These are phyloP conservation scores for Etheostoma perlongum DNA, from an alignment of 2,797 vertebrate species.

Conservation along the genomic window DNA sequence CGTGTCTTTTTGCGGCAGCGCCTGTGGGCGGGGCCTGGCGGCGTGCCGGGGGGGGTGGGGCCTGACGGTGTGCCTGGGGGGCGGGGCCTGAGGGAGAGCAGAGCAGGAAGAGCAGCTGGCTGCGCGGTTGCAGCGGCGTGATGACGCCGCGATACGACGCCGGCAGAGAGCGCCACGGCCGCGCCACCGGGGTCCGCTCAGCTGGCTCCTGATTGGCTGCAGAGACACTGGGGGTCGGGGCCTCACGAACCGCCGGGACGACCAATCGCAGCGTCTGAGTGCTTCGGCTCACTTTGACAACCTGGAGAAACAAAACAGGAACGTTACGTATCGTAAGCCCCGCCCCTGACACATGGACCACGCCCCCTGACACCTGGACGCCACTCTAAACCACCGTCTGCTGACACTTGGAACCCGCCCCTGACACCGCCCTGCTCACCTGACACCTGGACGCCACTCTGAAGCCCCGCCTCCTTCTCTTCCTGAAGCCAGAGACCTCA, in stretches of 20 bases:
- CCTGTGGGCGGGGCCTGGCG: conserved; percentile 20
- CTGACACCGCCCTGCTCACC: conserved; percentile 20
- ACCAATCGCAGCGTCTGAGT: conserved; percentile 87
- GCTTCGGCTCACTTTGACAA: conserved; percentile 90
- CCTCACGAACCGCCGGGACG: conserved; percentile 83
- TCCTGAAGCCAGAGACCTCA: conserved; percentile 53
- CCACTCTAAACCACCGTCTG: too few species aligned
- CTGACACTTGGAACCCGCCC: too few species aligned
- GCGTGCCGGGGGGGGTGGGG: conserved; percentile 39
- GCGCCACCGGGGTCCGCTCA: conserved; percentile 84
- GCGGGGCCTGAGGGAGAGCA: conserved; percentile 83
- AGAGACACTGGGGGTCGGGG: neutral
- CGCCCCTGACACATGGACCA: too few species aligned
- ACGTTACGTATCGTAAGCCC: too few species aligned
- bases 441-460: conserved; percentile 86
- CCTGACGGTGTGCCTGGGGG: conserved; percentile 56
- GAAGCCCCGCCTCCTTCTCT: conserved; percentile 66
- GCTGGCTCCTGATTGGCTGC: conserved; percentile 54
- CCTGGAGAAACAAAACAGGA: conserved; percentile 68
- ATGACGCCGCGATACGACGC: conserved; percentile 84
- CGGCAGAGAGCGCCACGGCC: conserved; percentile 84
- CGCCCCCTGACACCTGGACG: too few species aligned
- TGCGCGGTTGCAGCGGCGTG: conserved; percentile 89
- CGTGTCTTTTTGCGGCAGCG: conserved; percentile 75
- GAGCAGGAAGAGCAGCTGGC: conserved; percentile 88